phyloP scores from a whole-genome alignment of 2,888 invertebrate genomes.

The Elegia similella region DNA sequence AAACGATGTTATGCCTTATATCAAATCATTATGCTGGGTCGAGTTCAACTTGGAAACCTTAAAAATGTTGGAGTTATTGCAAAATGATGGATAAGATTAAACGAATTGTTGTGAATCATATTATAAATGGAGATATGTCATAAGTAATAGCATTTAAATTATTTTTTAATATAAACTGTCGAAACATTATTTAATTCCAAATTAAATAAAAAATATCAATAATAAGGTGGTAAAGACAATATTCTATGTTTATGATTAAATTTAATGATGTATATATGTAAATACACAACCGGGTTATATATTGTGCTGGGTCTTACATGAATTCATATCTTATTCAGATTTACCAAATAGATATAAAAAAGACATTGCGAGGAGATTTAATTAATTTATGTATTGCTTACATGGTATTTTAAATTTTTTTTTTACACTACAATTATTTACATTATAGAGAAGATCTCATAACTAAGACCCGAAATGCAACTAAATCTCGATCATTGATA shows the following conservation, averaged over 20 bases:
- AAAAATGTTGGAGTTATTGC: background rate
- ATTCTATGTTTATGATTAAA: too few relatives aligned
- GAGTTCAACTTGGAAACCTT: background rate
- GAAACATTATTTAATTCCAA: too few relatives aligned
- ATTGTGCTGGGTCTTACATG: too few relatives aligned
- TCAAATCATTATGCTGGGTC: background rate
- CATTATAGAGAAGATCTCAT: conserved; percentile 14
- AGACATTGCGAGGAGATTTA: too few relatives aligned
- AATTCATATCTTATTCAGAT: too few relatives aligned
- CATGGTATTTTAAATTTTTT: background rate
- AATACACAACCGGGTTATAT: too few relatives aligned
- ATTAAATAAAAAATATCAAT: too few relatives aligned
- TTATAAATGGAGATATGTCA: background rate
- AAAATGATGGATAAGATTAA: background rate
- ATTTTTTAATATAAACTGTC: too few relatives aligned
- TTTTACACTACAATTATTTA: conserved; percentile 7
- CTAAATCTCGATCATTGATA: conserved; percentile 56
- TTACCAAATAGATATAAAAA: too few relatives aligned
- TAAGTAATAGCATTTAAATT: background rate
- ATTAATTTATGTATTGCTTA: too few relatives aligned
- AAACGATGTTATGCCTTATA: background rate
- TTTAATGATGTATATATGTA: too few relatives aligned
- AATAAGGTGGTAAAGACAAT: too few relatives aligned
- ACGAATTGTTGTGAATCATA: background rate
- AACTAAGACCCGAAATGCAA: conserved; percentile 47